These are phyloP conservation scores for Microtus montanus DNA, from an alignment of 2,113 vertebrate species.

Conservation along the genomic window DNA sequence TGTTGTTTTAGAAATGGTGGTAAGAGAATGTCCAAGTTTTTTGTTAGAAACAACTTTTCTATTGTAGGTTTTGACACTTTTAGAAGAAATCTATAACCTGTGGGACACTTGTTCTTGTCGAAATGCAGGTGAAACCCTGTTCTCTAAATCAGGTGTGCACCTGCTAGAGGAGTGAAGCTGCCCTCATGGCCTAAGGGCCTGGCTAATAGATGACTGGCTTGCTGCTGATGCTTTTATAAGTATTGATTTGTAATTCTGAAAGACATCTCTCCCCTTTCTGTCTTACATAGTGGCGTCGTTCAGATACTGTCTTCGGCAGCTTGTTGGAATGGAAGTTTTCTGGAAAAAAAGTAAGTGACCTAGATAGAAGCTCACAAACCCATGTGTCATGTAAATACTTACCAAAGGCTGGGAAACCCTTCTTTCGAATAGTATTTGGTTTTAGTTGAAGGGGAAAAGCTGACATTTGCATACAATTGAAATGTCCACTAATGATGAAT, in stretches of 20 bases:
- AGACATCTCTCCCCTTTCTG: constrained; percentile 22
- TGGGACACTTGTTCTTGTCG: neutral
- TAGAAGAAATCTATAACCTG: neutral
- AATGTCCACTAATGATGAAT: neutral
- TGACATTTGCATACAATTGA: neutral
- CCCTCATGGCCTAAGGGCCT: neutral
- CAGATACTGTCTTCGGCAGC: constrained; percentile 95
- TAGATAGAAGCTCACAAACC: constrained; percentile 22
- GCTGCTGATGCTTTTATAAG: neutral
- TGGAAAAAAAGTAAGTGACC: constrained; percentile 95
- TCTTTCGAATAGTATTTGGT: neutral
- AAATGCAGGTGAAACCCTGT: neutral
- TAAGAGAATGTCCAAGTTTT: neutral
- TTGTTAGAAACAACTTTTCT: neutral
- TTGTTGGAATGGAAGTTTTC: constrained; percentile 98
- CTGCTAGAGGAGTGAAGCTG: neutral
- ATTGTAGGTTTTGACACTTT: neutral
- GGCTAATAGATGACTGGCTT: neutral
- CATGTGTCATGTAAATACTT: neutral
- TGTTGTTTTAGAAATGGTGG: neutral
- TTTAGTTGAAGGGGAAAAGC: constrained; percentile 27
- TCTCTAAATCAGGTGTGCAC: neutral
- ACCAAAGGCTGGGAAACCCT: neutral
- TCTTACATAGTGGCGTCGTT: constrained; percentile 90
- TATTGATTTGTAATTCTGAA: constrained; percentile 50